These are phyloP conservation scores for Tor tambroides DNA, from an alignment of 2,113 vertebrate species.

Conservation along the genomic window DNA sequence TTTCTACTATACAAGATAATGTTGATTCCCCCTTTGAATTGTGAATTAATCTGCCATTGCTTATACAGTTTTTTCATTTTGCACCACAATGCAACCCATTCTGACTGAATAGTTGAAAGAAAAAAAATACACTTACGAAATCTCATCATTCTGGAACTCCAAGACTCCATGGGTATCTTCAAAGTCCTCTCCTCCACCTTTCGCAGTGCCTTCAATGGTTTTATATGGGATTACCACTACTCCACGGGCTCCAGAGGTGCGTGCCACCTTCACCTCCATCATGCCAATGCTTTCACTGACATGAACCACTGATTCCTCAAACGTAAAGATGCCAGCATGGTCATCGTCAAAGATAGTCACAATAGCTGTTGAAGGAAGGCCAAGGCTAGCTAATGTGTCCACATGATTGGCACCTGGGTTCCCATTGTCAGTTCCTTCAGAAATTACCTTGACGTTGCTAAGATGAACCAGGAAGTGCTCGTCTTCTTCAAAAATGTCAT, in stretches of 20 bases:
- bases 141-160: conserved; percentile 95
- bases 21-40: no score
- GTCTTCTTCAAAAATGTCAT: conserved; percentile 97
- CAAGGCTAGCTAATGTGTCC: conserved; percentile 77
- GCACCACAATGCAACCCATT: neutral
- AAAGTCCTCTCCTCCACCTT: conserved; percentile 94
- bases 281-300: conserved; percentile 91
- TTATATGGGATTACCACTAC: conserved; percentile 92
- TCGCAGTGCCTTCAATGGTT: conserved; percentile 88
- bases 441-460: conserved; percentile 82
- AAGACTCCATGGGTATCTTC: conserved; percentile 92
- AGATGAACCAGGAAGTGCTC: conserved; percentile 96
- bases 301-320: conserved; percentile 84
- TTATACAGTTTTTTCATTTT: no score
- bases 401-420: conserved; percentile 72
- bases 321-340: conserved; percentile 93
- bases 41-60: no score
- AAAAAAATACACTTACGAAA: conserved; percentile 83
- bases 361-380: conserved; percentile 83
- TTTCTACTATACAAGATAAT: no score
- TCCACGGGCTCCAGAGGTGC: conserved; percentile 91
- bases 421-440: conserved; percentile 66
- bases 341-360: conserved; percentile 96
- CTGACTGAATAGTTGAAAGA: neutral
- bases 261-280: conserved; percentile 93